Evolutionary conservation across 2,113 vertebrate genomes (phyloP).

Genomic region (Triplophysa tibetana): DNA sequence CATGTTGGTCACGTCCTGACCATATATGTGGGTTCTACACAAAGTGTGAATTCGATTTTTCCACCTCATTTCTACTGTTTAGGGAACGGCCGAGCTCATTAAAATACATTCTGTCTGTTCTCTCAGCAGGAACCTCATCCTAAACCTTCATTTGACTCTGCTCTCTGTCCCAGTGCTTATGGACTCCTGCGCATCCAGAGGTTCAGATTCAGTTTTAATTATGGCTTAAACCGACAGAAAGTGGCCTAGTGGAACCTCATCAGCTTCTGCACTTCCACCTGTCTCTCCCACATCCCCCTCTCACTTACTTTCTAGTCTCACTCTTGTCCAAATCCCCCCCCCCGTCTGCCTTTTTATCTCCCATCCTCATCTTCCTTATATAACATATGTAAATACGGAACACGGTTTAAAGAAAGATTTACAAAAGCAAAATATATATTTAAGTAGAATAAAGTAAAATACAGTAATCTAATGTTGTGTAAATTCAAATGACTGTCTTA

Average conservation of each 20-base stretch:
- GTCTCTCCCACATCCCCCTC: conserved; percentile 47
- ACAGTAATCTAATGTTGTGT: too few relatives aligned
- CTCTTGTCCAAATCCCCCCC: too few relatives aligned
- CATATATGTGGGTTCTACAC: neutral
- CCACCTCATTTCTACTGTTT: conserved; percentile 26
- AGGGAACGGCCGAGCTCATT: conserved; percentile 13
- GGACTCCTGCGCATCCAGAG: conserved; percentile 37
- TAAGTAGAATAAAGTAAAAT: too few relatives aligned
- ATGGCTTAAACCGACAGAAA: conserved; percentile 32
- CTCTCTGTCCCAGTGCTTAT: conserved; percentile 32
- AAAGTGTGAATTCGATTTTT: neutral
- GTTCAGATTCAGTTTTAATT: conserved; percentile 58
- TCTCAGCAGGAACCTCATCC: neutral
- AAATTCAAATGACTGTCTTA: too few relatives aligned
- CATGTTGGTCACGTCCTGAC: neutral
- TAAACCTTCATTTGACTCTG: conserved; percentile 40
- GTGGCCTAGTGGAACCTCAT: conserved; percentile 3
- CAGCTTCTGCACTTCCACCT: conserved; percentile 60
- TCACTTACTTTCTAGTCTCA: too few relatives aligned
- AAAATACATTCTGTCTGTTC: conserved; percentile 12
- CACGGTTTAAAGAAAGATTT: too few relatives aligned
- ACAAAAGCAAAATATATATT: too few relatives aligned
- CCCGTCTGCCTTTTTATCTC: too few relatives aligned
- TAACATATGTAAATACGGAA: too few relatives aligned
- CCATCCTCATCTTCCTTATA: too few relatives aligned